phyloP scores from a whole-genome alignment of 2,888 invertebrate genomes.

The Synergus itoensis region DNA sequence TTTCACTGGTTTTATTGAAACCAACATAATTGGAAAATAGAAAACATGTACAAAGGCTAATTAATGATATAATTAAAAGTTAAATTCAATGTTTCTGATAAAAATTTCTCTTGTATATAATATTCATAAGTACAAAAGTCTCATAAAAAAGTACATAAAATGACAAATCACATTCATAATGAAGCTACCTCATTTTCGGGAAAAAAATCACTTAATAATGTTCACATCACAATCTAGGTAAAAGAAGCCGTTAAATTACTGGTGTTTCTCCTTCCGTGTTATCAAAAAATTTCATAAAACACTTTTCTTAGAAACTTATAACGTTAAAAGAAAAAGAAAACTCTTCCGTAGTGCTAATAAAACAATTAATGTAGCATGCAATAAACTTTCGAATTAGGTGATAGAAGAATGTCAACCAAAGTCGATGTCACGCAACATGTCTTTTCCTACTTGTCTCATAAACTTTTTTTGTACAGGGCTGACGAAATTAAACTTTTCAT shows the following conservation, averaged over 20 bases:
- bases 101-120: too few relatives aligned
- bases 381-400: not conserved
- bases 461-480: not conserved
- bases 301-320: not conserved
- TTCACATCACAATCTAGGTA: not conserved
- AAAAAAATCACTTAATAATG: too few relatives aligned
- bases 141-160: not conserved
- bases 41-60: too few relatives aligned
- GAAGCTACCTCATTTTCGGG: too few relatives aligned
- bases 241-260: not conserved
- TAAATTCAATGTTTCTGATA: too few relatives aligned
- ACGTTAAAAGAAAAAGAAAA: not conserved
- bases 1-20: not conserved
- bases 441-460: not conserved
- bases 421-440: not conserved
- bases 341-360: not conserved
- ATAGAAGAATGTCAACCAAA: not conserved
- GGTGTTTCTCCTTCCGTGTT: not conserved
- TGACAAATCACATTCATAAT: not conserved
- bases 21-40: too few relatives aligned
- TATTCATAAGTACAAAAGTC: too few relatives aligned
- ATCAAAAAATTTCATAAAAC: not conserved
- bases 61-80: too few relatives aligned
- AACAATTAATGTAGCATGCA: not conserved
- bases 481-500: too few relatives aligned